Evolutionary conservation across 2,797 vertebrate species (phyloP), one percentile per base, ranked within the genome.

Genomic region (Sphaeramia orbicularis): DNA sequence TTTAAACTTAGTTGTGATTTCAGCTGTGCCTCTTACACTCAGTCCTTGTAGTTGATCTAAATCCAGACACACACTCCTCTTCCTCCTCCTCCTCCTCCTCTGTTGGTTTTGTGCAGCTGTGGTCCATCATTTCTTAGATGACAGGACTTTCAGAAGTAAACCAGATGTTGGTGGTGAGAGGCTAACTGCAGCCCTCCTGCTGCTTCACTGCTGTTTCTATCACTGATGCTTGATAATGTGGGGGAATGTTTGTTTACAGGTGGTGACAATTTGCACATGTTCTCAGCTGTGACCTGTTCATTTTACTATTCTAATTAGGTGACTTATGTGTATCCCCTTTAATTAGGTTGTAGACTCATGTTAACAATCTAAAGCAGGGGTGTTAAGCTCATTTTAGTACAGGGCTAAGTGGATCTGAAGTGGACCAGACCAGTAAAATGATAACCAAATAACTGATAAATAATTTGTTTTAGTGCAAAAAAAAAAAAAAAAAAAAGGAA

Each of bases 151-250:
- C 30, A 64, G 68, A 84, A 69, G 66, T 50, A 44, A 83, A 77
- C 53, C 85, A 86, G 84, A 87, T 82, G 74, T 71, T 78, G 53
- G 66, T 63, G 60, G 21, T 67, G 44, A 32, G 32, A 19, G 49
- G 14, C 16, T 27, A 13, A 16, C 10, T 3, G 7, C 35, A 24
- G 7, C 12, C 43, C 2, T 13, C 50, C 14, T 16, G 35, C 62
- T 43, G 53, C 50, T 18, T 53, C 37, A 0, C 1, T 37, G 71
- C 15, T 32, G 2, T 61, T 68, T 58, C n/a, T 40, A 0, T 59
- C 13, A 12, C 4, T 41, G 40, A 13, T 41, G 40, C 13, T 41
- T 14, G 40, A 14, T 41, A 41, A 41, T 14, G 14, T 40, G 38
- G 38, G 38, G 15, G 41, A 41, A 42, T 19, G 2, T 48, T 49